Base-by-base conservation (phyloP, 2,888 invertebrate species). In the Agrochola lota region DNA sequence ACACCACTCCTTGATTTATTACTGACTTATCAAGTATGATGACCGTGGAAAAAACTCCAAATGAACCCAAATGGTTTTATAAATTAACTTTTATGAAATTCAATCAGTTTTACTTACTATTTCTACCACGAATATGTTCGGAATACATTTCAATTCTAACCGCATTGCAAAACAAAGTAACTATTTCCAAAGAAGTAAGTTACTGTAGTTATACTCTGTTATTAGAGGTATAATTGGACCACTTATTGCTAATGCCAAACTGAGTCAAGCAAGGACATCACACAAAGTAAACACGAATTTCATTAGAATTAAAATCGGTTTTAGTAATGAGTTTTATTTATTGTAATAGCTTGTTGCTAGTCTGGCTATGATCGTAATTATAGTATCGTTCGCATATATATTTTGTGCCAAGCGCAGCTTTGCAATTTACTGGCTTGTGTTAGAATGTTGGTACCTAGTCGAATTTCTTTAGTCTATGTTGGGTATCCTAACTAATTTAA, bases 101-200 rank as follows among this genome's bases (percentile, higher is more conserved):
- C 23, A n/a, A n/a, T 68, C 11, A 17, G n/a, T n/a, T 17, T 35
- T 46, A 17, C 35, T 35, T 35, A 15, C 30, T 5, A 35, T 52
- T 68, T 35, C 2, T 17, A 15, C 6, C 35, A 35, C 40, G 17
- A 70, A 35, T 12, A 17, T 26, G 5, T 64, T 15, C 11, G 17
- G 40, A 59, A 49, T 20, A 35, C 23, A 26, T 59, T 67, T 63
- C 8, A 52, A 26, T 60, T 62, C 15, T 0, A 40, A 35, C 83
- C 66, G 81, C 84, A 84, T 70, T 84, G 85, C 83, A 77, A 72
- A 71, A 77, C 64, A 69, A 69, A 62, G 46, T 52, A 71, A 71
- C 9, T 55, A 52, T 74, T 84, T 81, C 23, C 66, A 69, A 66
- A 55, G 46, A 84, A 77, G 9, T 52, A 43, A 30, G 15, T 40